Percentiles rank a stretch among this genome's conserved stretches.
phyloP scores from a whole-genome alignment of 2,888 invertebrate genomes.

The Leptodirus hochenwartii region DNA sequence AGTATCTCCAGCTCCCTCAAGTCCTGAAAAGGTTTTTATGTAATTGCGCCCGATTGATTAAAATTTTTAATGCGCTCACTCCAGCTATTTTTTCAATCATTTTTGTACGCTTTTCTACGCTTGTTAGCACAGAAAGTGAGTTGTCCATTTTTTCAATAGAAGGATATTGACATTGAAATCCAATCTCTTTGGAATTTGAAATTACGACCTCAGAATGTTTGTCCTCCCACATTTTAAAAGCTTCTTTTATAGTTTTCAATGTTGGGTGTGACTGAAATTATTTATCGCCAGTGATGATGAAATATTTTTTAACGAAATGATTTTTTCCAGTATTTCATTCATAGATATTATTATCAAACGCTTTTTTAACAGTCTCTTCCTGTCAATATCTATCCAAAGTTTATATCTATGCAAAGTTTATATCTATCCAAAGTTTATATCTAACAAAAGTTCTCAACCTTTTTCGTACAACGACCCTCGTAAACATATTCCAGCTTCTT shows the following conservation, averaged over 20 bases:
- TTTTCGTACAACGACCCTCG: too few species aligned
- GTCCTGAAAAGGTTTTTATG: constrained; percentile 75
- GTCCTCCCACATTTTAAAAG: constrained; percentile 77
- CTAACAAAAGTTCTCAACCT: too few species aligned
- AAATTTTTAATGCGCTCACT: constrained; percentile 61
- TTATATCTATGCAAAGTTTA: too few species aligned
- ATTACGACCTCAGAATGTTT: constrained; percentile 45
- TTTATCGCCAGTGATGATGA: too few species aligned
- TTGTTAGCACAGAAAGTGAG: constrained; percentile 48
- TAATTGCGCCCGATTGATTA: constrained; percentile 80
- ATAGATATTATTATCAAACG: too few species aligned
- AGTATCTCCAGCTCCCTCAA: constrained; percentile 72
- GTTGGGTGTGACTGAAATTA: too few species aligned
- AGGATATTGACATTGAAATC: constrained; percentile 74
- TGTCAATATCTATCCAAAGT: too few species aligned
- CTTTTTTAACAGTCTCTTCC: too few species aligned
- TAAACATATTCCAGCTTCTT: too few species aligned
- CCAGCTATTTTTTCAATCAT: constrained; percentile 85
- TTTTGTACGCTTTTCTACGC: constrained; percentile 84
- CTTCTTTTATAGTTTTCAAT: constrained; percentile 68
- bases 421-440: too few species aligned
- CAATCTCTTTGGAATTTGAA: constrained; percentile 55
- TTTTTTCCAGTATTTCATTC: too few species aligned
- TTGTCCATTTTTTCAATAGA: constrained; percentile 94
- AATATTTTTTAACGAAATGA: too few species aligned